phyloP scores from a whole-genome alignment of 2,113 vertebrate species.

The Amphilophus citrinellus region DNA sequence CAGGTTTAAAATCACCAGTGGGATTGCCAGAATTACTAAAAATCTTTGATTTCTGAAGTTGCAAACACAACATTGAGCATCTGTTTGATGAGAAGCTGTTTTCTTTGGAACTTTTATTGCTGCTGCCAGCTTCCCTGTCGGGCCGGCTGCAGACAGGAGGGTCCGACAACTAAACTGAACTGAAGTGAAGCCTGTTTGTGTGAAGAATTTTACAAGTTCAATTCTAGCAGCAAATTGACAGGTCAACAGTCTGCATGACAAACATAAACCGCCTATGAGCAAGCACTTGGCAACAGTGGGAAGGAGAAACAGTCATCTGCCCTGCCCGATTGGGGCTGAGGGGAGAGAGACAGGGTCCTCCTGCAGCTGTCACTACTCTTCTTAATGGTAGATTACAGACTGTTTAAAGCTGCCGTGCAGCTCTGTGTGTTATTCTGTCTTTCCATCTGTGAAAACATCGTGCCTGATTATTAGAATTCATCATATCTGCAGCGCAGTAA shows the following conservation, averaged over 20 bases:
- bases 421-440: neutral
- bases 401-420: neutral
- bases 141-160: neutral
- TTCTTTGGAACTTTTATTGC: neutral
- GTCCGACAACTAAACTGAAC: neutral
- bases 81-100: neutral
- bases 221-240: no score
- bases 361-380: neutral
- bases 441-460: neutral
- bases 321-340: no score
- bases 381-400: neutral
- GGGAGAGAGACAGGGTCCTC: no score
- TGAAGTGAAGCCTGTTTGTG: neutral
- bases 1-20: neutral
- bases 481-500: neutral
- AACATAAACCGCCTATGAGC: no score
- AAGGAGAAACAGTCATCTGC: no score
- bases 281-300: no score
- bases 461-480: neutral
- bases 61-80: neutral
- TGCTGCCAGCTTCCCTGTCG: neutral
- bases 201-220: no score
- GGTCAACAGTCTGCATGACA: no score
- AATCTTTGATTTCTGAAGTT: neutral
- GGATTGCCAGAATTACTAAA: neutral